phyloP scores from a whole-genome alignment of 1,140 invertebrate species.

The Panagrolaimus sp. region DNA sequence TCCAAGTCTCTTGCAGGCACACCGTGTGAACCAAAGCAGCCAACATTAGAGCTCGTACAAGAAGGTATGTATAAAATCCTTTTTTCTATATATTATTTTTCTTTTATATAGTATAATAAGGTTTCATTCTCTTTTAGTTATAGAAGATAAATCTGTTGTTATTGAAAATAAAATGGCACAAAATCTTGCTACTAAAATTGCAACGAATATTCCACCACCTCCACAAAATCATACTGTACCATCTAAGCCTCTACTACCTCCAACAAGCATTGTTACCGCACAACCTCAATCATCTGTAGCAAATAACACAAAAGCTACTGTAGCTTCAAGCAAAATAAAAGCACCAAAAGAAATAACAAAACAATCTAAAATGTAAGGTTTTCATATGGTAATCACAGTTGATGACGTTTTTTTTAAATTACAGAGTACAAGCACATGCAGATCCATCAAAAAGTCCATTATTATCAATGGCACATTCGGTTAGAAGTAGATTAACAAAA shows the following conservation, averaged over 20 bases:
- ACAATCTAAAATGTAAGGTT: conserved; percentile 15
- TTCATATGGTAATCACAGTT: not conserved
- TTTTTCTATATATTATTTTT: not conserved
- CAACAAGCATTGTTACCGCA: too few relatives aligned
- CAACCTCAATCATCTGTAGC: not conserved
- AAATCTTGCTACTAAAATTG: not conserved
- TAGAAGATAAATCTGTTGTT: conserved; percentile 19
- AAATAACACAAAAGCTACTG: not conserved
- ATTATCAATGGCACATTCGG: conserved; percentile 42
- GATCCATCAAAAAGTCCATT: conserved; percentile 37
- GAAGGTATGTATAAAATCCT: not conserved
- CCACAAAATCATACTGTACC: not conserved
- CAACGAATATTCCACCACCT: not conserved
- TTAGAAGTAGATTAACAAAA: conserved; percentile 25
- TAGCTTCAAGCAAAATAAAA: conserved; percentile 15
- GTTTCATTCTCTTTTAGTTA: not conserved
- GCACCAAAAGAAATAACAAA: not conserved
- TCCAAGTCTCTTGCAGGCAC: conserved; percentile 27
- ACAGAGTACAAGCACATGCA: not conserved
- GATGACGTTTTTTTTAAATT: conserved; percentile 6
- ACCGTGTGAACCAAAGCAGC: not conserved
- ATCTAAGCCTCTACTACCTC: not conserved
- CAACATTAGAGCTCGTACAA: conserved; percentile 5
- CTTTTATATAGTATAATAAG: not conserved
- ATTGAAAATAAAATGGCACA: conserved; percentile 15